Base-by-base conservation (phyloP, 2,888 invertebrate genomes). In the Omphaloscelis lunosa region DNA sequence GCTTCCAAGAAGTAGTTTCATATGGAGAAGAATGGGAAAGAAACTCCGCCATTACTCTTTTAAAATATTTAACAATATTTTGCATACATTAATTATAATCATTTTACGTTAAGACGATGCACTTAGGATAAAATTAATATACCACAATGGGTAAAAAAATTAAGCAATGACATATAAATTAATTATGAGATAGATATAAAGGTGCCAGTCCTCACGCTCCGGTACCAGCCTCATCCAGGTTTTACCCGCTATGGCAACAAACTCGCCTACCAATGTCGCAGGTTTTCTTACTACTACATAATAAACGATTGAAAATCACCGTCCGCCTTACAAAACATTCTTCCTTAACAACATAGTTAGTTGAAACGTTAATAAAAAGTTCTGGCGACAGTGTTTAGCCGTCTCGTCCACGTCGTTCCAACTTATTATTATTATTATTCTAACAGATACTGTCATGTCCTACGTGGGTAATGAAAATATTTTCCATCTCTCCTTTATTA, bases 401-500 rank as follows among this genome's bases (percentile, higher is more conserved):
- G 80, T 79, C 84, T 86, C 71, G 53, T 79, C 58, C 85, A 85
- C 27, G 58, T 63, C 84, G 61, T 69, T 51, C n/a, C 15, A 86
- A 91, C 91, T 45, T 45, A 48, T 91, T 92, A 89, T 48, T 76
- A 77, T 41, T 77, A 79, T 79, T n/a, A 72, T 91, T 90, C 90
- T 90, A 90, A 89, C 88, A 88, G 87, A 88, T 89, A 89, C 88
- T 91, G 92, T 90, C 93, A 85, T 90, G 93, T 93, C 92, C 91
- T 89, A 88, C 56, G 90, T 89, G 89, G 87, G 93, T 93, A 94
- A 95, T 95, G 95, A 95, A 95, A 95, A 95, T 94, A 94, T 95
- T 95, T 95, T 94, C 93, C 93, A 94, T 94, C 93, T 92, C 92
- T 91, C 87, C 92, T 95, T 95, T 95, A 95, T 94, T 93, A 93